Percentiles rank a stretch among this genome's conserved stretches.
These are phyloP conservation scores for Morpho deidamia DNA, from an alignment of 2,888 invertebrate genomes.

Conservation along the genomic window DNA sequence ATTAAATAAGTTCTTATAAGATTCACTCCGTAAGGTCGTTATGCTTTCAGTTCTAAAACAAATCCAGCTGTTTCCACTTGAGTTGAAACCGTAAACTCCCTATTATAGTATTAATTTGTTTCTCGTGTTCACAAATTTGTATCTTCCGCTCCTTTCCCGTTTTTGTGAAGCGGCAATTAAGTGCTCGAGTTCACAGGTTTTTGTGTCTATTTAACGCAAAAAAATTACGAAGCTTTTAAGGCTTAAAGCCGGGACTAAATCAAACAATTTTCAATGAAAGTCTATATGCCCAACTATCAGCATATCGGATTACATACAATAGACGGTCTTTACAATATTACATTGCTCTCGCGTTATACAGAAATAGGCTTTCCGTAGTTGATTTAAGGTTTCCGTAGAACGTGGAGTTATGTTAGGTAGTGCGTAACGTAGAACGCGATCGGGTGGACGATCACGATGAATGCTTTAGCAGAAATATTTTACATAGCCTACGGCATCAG, in stretches of 20 bases:
- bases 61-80: slow-evolving; percentile 64
- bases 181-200: slow-evolving; percentile 21
- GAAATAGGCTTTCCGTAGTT: slow-evolving; percentile 38
- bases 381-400: slow-evolving; percentile 33
- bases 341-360: slow-evolving; percentile 17
- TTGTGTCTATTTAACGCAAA: slow-evolving; percentile 22
- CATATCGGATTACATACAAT: slow-evolving; percentile 66
- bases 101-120: slow-evolving; percentile 62
- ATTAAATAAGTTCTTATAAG: no score
- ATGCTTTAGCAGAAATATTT: slow-evolving; percentile 78
- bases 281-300: slow-evolving; percentile 59
- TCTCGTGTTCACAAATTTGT: slow-evolving; percentile 70
- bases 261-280: slow-evolving; percentile 59
- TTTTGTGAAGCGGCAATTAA: slow-evolving; percentile 27
- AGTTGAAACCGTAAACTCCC: slow-evolving; percentile 32
- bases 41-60: background rate
- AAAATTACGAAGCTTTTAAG: slow-evolving; percentile 30
- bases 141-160: slow-evolving; percentile 50
- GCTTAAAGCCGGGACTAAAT: slow-evolving; percentile 41
- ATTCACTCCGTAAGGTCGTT: background rate
- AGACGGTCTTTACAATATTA: slow-evolving; percentile 48
- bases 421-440: slow-evolving; percentile 61
- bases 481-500: slow-evolving; percentile 69
- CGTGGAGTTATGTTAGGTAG: slow-evolving; percentile 39
- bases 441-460: slow-evolving; percentile 73